Evolutionary conservation across 2,797 vertebrate genomes (phyloP), one percentile per base, ranked within the genome.

Genomic region (Danio choprae): DNA sequence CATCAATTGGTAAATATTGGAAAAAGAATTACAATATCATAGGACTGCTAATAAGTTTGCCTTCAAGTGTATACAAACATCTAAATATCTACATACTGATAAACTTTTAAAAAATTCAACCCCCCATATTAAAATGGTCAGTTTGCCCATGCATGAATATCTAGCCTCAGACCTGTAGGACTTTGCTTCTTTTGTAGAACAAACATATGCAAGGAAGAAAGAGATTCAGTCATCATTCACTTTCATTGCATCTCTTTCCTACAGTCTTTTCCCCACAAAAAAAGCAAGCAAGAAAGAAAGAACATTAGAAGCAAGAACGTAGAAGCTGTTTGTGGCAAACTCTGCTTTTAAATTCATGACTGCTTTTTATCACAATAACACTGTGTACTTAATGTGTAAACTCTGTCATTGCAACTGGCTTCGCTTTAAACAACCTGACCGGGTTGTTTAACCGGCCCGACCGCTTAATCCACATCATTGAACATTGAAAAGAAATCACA

Each of bases 371-470:
- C 29, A 29, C 29, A 29, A 29, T 29, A 29, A 29, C 29, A 29
- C 3, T 29, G 29, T 29, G 51, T 51, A 55, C 18, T 55, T 16
- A 3, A 20, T 55, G 51, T 48, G 20, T 46, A 46, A 64, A 67
- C 4, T 69, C 29, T 6, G 46, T 36, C 70, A 73, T 13, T 16
- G 70, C 2, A 44, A 4, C 16, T 1, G 10, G 29, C 20, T 70
- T 62, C n/a, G 41, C 20, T 16, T 71, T 36, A 12, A 22, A 43
- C 44, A 43, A 63, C 67, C n/a, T n/a, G n/a, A n/a, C n/a, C n/a
- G n/a, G n/a, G n/a, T 71, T 44, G 18, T 10, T 29, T 9, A 62
- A 79, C 77, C 18, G 22, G 77, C 29, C 53, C 18, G 20, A 79
- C 77, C 3, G 22, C 75, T 68, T 15, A 43, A 43, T 36, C 11